Percentiles rank a stretch among this genome's conserved stretches.
Evolutionary conservation across 2,888 invertebrate genomes (phyloP).

Genomic region (Catocala fraxini): DNA sequence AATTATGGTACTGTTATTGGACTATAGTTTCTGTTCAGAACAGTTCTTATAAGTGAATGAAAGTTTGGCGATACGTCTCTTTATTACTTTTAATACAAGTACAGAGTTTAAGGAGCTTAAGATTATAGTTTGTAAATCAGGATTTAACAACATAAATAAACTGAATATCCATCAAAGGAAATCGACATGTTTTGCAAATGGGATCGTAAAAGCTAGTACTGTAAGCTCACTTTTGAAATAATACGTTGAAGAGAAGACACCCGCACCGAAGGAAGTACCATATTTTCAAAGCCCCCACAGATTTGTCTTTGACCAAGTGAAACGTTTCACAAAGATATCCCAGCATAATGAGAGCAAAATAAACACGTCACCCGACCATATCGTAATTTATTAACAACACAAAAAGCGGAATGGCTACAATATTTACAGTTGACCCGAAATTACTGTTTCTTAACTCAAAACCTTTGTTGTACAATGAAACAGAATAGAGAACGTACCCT

Average conservation of each 20-base stretch:
- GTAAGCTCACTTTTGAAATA: slow-evolving; percentile 18
- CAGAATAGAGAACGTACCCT: slow-evolving; percentile 71
- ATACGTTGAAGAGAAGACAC: slow-evolving; percentile 5
- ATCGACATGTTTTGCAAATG: background rate
- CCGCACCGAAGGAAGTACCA: slow-evolving; percentile 30
- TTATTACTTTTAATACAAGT: slow-evolving; percentile 12
- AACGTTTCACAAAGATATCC: slow-evolving; percentile 57
- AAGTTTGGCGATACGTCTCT: background rate
- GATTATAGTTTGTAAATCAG: no score
- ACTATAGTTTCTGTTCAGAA: slow-evolving; percentile 15
- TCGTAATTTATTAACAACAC: slow-evolving; percentile 77
- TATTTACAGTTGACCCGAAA: slow-evolving; percentile 82
- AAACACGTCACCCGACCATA: slow-evolving; percentile 69
- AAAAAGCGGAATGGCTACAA: slow-evolving; percentile 79
- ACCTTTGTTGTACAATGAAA: slow-evolving; percentile 80
- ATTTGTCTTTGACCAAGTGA: slow-evolving; percentile 50
- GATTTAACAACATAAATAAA: background rate
- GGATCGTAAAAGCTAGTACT: background rate
- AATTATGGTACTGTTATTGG: slow-evolving; percentile 56
- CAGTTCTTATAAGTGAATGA: slow-evolving; percentile 5
- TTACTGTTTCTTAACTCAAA: slow-evolving; percentile 76
- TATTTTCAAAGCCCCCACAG: slow-evolving; percentile 54
- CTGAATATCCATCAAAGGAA: background rate
- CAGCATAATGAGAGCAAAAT: slow-evolving; percentile 65
- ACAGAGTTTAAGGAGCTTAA: background rate